Base-by-base conservation (phyloP, 2,113 vertebrate genomes). In the Mystacornis crossleyi region DNA sequence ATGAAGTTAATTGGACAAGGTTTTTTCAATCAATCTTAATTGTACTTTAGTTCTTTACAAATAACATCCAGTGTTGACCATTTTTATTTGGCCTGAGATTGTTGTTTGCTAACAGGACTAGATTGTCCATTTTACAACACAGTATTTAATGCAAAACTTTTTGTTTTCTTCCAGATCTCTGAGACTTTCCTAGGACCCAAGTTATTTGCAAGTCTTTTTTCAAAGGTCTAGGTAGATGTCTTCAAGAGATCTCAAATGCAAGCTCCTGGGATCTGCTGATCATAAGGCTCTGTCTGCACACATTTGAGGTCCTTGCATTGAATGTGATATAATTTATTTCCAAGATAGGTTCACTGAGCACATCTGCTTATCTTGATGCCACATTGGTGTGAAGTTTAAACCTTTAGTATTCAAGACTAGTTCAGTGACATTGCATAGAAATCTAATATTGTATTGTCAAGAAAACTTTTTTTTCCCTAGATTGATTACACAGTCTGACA, bases 391-490 rank as follows among this genome's bases (percentile, higher is more conserved):
- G 55, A 64, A 70, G 34, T 71, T 89, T 55, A 38, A 73, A 55
- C 38, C 38, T 75, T 77, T 66, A 73, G 60, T 74, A 65, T 79
- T 93, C 4, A 1, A 60, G 57, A 51, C 61, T 55, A 40, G 61
- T 64, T 87, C 84, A 47, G 82, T 86, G 88, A 50, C 45, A 16
- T 58, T 86, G 54, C 47, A 66, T 71, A 86, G 67, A 90, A 92
- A 88, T 72, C 67, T 95, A 88, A 93, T 90, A 80, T 33, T 65
- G 74, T 57, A 38, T 82, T 97, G 92, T 90, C 89, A 93, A 82
- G 75, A 93, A 92, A 83, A 29, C 62, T 66, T 92, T 61, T 86
- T 86, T 79, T 85, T 17, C 3, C 34, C 23, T 34, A 54, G 93
- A 92, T 83, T 77, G 88, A 95, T 94, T 88, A 55, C 54, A 15